phyloP scores from a whole-genome alignment of 2,113 vertebrate species.

The Cheilinus undulatus region DNA sequence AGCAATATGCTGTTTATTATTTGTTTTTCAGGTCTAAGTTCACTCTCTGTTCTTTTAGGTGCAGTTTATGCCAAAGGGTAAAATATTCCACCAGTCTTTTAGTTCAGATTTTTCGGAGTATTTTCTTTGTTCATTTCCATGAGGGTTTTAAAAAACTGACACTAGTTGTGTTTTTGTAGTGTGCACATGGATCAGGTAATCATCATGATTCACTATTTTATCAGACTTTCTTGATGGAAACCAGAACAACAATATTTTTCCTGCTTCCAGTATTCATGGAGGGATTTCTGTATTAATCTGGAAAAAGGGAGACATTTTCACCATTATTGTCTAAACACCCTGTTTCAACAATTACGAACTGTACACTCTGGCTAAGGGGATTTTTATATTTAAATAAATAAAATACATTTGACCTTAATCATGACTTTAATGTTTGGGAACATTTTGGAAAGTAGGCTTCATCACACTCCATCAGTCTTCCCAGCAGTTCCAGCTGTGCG shows the following conservation, averaged over 20 bases:
- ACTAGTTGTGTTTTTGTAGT: slow-evolving; percentile 50
- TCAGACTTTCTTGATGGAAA: slow-evolving; percentile 40
- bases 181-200: slow-evolving; percentile 43
- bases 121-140: slow-evolving; percentile 34
- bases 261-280: slow-evolving; percentile 19
- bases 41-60: slow-evolving; percentile 49
- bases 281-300: slow-evolving; percentile 49
- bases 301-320: slow-evolving; percentile 46
- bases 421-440: not conserved
- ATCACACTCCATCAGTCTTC: not conserved
- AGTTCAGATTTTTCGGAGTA: slow-evolving; percentile 41
- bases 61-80: slow-evolving; percentile 76
- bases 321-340: slow-evolving; percentile 59
- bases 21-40: slow-evolving; percentile 43
- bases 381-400: slow-evolving; percentile 84
- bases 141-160: slow-evolving; percentile 1
- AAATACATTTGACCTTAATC: slow-evolving; percentile 71
- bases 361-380: slow-evolving; percentile 70
- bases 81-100: slow-evolving; percentile 47
- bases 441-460: not conserved
- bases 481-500: not conserved
- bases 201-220: slow-evolving; percentile 29
- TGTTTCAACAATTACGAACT: slow-evolving; percentile 63
- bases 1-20: slow-evolving; percentile 67
- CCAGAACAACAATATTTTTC: slow-evolving; percentile 41